phyloP scores from a whole-genome alignment of 2,113 vertebrate species.

The Lanius collurio region DNA sequence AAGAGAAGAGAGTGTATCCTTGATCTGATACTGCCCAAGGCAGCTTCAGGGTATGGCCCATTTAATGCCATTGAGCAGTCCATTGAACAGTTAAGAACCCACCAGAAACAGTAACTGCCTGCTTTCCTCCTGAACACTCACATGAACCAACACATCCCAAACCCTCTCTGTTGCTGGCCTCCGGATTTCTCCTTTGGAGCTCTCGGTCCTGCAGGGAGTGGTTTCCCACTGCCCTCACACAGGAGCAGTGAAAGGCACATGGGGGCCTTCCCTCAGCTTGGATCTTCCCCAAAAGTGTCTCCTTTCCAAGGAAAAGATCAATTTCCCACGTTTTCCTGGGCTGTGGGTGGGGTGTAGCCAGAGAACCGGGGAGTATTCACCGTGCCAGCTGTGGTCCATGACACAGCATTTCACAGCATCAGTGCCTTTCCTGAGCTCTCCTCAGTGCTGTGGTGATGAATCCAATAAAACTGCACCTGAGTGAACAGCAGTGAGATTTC shows the following conservation, averaged over 20 bases:
- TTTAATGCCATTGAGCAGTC: constrained; percentile 54
- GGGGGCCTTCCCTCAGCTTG: neutral
- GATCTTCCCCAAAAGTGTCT: neutral
- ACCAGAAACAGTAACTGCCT: constrained; percentile 35
- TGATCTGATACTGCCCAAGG: constrained; percentile 30
- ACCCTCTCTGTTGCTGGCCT: neutral
- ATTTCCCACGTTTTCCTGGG: neutral
- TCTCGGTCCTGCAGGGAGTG: neutral
- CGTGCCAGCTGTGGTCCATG: neutral
- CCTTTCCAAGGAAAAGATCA: neutral
- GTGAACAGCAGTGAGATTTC: neutral
- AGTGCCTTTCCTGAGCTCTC: neutral
- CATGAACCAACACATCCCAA: neutral
- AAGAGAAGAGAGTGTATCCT: neutral
- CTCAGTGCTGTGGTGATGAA: neutral
- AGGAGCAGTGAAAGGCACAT: accelerated
- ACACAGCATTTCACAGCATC: neutral
- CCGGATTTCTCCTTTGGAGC: neutral
- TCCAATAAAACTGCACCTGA: neutral
- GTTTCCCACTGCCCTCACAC: accelerated
- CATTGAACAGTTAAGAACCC: constrained; percentile 38
- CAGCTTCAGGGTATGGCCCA: constrained; percentile 37
- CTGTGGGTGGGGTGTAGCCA: neutral
- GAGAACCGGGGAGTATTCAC: neutral
- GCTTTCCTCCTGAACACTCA: neutral